phyloP scores from a whole-genome alignment of 2,888 invertebrate genomes.

The Drosophila meridiana region DNA sequence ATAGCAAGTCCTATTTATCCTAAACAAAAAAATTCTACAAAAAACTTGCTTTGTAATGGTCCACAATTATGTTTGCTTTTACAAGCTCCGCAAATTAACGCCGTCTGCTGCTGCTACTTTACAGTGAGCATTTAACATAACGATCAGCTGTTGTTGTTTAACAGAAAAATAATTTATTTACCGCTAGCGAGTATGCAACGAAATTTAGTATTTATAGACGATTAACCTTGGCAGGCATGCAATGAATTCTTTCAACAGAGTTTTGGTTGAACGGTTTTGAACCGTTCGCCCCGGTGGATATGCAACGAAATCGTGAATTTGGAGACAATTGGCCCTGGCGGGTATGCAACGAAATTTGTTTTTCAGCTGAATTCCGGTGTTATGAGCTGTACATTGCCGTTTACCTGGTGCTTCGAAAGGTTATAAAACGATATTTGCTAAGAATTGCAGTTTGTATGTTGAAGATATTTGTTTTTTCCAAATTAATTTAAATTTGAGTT shows the following conservation, averaged over 20 bases:
- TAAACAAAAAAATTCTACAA: background rate
- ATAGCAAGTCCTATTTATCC: background rate
- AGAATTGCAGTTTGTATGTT: too few species aligned
- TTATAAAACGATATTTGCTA: too few species aligned
- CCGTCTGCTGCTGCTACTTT: background rate
- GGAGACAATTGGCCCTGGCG: background rate
- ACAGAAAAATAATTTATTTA: background rate
- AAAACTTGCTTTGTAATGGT: background rate
- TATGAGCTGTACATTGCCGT: background rate
- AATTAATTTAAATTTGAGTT: too few species aligned
- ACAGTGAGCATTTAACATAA: background rate
- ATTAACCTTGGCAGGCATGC: background rate
- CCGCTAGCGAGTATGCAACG: background rate
- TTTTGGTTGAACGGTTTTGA: background rate
- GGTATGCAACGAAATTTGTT: background rate
- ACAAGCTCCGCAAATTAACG: background rate
- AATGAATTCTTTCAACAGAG: background rate
- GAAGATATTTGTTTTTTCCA: too few species aligned
- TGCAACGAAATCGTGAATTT: slow-evolving; percentile 2
- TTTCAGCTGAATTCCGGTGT: background rate
- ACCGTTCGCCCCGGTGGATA: background rate
- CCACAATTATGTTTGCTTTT: background rate
- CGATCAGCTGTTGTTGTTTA: background rate
- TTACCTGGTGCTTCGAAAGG: background rate
- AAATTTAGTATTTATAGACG: background rate